phyloP scores from a whole-genome alignment of 2,113 vertebrate genomes.

The Ellobius talpinus region DNA sequence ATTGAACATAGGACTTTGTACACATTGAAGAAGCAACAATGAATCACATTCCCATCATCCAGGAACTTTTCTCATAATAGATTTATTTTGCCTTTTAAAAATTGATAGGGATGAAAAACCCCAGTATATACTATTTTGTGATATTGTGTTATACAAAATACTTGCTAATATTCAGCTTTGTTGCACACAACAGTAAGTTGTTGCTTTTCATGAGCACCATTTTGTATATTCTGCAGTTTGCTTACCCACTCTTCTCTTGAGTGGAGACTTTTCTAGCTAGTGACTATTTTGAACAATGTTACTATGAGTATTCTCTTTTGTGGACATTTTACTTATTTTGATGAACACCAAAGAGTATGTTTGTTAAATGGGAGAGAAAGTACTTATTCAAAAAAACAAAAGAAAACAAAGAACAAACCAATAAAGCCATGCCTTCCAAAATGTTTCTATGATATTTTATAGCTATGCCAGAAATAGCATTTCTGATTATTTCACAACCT shows the following conservation, averaged over 20 bases:
- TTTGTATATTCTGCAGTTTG: not conserved
- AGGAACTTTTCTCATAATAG: too few relatives aligned
- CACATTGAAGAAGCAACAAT: not conserved
- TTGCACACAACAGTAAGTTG: not conserved
- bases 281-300: not conserved
- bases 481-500: not conserved
- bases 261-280: not conserved
- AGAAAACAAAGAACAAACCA: slow-evolving; percentile 14
- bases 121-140: not conserved
- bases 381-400: not conserved
- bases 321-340: not conserved
- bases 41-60: not conserved
- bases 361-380: not conserved
- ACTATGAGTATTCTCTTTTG: not conserved
- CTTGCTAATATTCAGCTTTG: slow-evolving; percentile 1
- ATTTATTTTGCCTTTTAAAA: not conserved
- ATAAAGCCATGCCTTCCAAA: not conserved
- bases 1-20: not conserved
- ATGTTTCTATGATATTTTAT: not conserved
- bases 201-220: not conserved
- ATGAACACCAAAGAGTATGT: not conserved
- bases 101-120: not conserved
- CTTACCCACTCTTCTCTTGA: not conserved
- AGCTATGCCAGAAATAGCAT: not conserved
- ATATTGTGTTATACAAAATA: not conserved